Conservation (phyloP, 2,113 vertebrate genomes). For the Ciconia stormi region DNA sequence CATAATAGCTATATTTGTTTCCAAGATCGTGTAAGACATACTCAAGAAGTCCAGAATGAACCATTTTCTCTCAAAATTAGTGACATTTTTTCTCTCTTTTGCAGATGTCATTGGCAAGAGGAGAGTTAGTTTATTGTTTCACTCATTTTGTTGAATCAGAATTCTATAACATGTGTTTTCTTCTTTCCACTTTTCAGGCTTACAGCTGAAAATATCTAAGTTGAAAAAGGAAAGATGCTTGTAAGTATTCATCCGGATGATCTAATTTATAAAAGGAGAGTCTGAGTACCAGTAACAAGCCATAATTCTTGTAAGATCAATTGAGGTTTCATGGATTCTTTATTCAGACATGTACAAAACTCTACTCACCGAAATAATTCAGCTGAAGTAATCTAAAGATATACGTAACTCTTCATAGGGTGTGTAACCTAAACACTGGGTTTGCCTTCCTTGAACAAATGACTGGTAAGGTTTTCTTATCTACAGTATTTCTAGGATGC, state of each 20-base stretch:
- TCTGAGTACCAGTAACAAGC: background rate
- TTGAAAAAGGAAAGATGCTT: slow-evolving; percentile 92
- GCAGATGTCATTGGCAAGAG: background rate
- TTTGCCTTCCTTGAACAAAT: background rate
- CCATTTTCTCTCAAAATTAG: background rate
- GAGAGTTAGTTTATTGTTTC: background rate
- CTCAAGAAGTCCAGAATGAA: background rate
- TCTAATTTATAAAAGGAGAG: slow-evolving; percentile 13
- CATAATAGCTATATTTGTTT: background rate
- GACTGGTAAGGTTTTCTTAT: background rate
- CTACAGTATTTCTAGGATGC: background rate
- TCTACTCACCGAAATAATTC: background rate
- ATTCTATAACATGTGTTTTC: background rate
- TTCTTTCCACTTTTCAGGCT: slow-evolving; percentile 76
- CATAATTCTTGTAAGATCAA: background rate
- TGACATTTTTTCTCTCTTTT: background rate
- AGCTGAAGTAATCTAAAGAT: background rate
- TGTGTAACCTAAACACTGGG: background rate
- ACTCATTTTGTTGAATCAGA: background rate
- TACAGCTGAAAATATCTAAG: slow-evolving; percentile 90
- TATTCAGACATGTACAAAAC: background rate
- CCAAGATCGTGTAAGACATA: background rate
- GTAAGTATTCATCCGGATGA: slow-evolving; percentile 80
- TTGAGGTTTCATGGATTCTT: background rate
- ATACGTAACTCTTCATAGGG: fast-evolving